Base-by-base conservation (phyloP, 2,888 invertebrate species). In the Epistrophe eligans region DNA sequence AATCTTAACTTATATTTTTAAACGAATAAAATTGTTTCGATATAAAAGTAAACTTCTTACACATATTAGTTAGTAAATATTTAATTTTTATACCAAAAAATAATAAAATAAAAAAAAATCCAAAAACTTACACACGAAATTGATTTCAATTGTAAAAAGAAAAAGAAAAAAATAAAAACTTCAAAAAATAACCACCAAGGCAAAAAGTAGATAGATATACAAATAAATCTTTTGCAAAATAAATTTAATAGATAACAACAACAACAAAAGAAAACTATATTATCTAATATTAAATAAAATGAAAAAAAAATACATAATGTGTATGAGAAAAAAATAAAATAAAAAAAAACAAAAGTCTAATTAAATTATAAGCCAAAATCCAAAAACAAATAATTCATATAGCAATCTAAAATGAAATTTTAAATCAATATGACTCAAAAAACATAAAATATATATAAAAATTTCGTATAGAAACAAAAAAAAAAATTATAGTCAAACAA, bases 21-120 rank as follows among this genome's bases (percentile, higher is more conserved):
- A 60, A 64, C 48, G 48, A 50, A 76, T 71, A 50, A 60, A 72
- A 67, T 52, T 77, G 45, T 62, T 35, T 4, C 19, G 15, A 6
- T 13, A 6, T 13, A 15, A 40, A 19, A 24, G 8, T 28, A 52
- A 55, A 43, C 70, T 28, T 73, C 24, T 70, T 81, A 57, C 9
- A 64, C 9, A 70, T 10, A 79, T 82, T 85, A 85, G 85, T 85
- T 82, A 85, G 85, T 74, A 82, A 81, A 73, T 67, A 74, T 81
- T 81, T 81, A 81, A 77, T 81, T 85, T 85, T 77, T 81, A 81
- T 77, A 81, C 55, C 60, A 84, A 79, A 28, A 24, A 13, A 70
- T 45, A 52, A 70, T 9, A 45, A 40, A 70, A 84, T 72, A 11
- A 48, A 73, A 57, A 50, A 11, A 40, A 73, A 57, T 43, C 35